Evolutionary conservation across 2,113 vertebrate species (phyloP), one percentile per base, ranked within the genome.

Genomic region (Drymodes brunneopygia): DNA sequence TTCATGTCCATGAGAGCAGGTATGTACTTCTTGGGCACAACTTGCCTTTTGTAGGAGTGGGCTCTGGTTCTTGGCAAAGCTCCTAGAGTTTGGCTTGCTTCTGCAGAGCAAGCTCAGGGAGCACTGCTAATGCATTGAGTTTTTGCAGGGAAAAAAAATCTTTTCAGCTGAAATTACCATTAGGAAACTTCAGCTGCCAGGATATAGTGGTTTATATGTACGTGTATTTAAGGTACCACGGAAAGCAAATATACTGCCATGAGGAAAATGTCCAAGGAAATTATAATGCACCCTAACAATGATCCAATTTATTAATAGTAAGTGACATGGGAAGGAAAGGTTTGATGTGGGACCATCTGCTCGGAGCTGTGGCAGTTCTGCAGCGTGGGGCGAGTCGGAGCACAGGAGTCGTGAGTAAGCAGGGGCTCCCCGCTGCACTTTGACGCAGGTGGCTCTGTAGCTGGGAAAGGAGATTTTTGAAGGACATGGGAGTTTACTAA

Each of bases 391-490:
- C 0, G n/a, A 90, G 58, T 16, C 2, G 0, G 80, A 87, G 94
- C 51, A 3, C 70, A 8, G 80, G 88, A 92, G 81, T 18, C 7
- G 6, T 90, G 83, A 95, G 86, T 61, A 91, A 91, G 94, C 50
- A 7, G 36, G 88, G 82, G 65, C 90, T 94, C 86, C 96, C 95
- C 0, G 13, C 88, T 62, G 93, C 88, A 70, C 85, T 94, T 60
- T 93, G 95, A 96, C 72, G 84, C 97, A 97, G 96, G 97, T 97
- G 95, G 81, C 81, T 85, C 89, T 9, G 8, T 29, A 57, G 89
- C 88, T 92, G 54, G 17, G 88, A 88, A 86, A 95, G 86, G 91
- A 83, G 81, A 77, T 67, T 87, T 97, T 94, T 93, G 95, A 97
- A 96, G 93, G 94, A 95, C 92, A 94, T 9, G 7, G 61, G 92